Evolutionary conservation across 2,113 vertebrate species (phyloP).

Genomic region (Parotia lawesii): DNA sequence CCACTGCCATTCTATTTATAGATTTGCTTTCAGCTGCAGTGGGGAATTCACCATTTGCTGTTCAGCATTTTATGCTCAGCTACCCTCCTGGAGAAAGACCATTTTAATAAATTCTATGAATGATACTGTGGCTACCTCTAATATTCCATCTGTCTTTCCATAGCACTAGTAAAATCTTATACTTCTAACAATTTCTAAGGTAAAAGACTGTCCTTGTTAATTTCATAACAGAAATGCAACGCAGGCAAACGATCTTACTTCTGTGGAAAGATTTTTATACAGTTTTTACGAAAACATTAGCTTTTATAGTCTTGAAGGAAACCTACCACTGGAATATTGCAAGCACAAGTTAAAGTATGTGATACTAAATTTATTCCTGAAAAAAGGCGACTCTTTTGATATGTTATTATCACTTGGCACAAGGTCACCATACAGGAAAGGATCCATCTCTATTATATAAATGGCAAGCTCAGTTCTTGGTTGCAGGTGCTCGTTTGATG

Average conservation of each 20-base stretch:
- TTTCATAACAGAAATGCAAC: neutral
- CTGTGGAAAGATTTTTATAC: neutral
- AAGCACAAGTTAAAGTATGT: neutral
- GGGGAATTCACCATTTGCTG: neutral
- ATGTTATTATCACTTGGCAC: neutral
- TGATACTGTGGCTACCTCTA: neutral
- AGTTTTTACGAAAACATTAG: neutral
- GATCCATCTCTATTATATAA: neutral
- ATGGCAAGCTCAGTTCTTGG: neutral
- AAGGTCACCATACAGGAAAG: neutral
- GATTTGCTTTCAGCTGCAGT: conserved; percentile 11
- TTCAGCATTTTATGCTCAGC: conserved; percentile 9
- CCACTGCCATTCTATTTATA: neutral
- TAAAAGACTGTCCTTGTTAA: neutral
- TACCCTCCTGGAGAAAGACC: neutral
- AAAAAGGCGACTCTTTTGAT: neutral
- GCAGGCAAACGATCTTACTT: neutral
- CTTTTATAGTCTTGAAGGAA: neutral
- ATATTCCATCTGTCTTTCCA: neutral
- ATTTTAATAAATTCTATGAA: conserved; percentile 53
- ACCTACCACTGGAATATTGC: neutral
- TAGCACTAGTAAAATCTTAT: neutral
- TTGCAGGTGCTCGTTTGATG: neutral
- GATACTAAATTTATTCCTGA: neutral
- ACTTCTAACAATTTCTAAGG: neutral